A percentile compares a stretch with the other conserved stretches of the same genome.
phyloP scores from a whole-genome alignment of 2,797 vertebrate species.

The Acipenser transmontanus region DNA sequence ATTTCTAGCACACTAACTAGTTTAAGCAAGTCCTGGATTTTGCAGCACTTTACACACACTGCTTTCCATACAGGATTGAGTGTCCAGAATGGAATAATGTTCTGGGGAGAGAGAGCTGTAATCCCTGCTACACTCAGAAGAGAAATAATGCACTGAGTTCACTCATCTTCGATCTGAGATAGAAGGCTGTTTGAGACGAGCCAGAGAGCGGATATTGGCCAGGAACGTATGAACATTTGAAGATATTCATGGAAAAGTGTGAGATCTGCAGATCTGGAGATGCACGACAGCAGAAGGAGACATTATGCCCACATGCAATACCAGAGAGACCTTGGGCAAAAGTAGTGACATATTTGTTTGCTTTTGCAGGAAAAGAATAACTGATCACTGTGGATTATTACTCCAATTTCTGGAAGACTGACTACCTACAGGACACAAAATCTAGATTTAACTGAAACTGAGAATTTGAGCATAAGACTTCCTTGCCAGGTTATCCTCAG shows the following conservation, averaged over 20 bases:
- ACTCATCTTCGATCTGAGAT: conserved; percentile 7
- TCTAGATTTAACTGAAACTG: neutral
- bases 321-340: neutral
- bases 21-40: no score
- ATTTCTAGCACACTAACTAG: no score
- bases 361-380: no score
- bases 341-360: no score
- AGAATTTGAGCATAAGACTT: no score
- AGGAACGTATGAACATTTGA: neutral
- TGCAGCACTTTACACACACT: no score
- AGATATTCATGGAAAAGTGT: neutral
- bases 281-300: conserved; percentile 3
- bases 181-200: conserved; percentile 8
- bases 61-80: conserved; percentile 6
- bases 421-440: neutral
- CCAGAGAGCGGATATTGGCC: conserved; percentile 6
- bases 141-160: conserved; percentile 3
- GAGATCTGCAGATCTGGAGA: conserved; percentile 2
- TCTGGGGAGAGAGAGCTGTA: conserved; percentile 18
- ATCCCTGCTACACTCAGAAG: conserved; percentile 7
- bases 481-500: no score
- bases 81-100: conserved; percentile 14
- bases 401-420: conserved; percentile 2
- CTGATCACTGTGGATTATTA: neutral
- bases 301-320: neutral